A percentile compares a stretch with the other conserved stretches of the same genome.
Conservation (phyloP, 2,888 invertebrate species). For the Chloromyia formosa region DNA sequence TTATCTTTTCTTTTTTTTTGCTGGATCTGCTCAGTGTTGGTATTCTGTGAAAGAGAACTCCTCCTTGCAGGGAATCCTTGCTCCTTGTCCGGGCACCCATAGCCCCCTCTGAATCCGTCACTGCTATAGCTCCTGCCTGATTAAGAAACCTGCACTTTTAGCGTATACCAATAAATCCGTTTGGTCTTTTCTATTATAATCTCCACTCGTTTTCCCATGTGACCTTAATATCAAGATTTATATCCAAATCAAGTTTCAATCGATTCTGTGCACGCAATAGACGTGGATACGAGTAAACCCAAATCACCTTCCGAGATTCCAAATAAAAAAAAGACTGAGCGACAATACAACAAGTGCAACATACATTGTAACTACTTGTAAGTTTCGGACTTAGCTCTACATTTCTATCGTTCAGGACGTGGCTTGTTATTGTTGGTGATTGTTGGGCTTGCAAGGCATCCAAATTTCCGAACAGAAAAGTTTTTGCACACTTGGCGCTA, state of each 20-base stretch:
- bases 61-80: no score
- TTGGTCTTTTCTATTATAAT: no score
- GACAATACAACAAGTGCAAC: slow-evolving; percentile 24
- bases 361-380: slow-evolving; percentile 28
- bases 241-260: slow-evolving; percentile 17
- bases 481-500: slow-evolving; percentile 40
- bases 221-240: slow-evolving; percentile 17
- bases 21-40: no score
- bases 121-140: no score
- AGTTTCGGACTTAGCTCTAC: slow-evolving; percentile 16
- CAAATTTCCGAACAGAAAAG: slow-evolving; percentile 32
- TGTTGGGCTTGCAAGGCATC: slow-evolving; percentile 16
- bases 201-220: neutral
- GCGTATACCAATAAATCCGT: no score
- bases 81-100: no score
- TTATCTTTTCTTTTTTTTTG: no score
- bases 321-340: slow-evolving; percentile 6
- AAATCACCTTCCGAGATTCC: slow-evolving; percentile 5
- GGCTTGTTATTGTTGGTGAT: neutral
- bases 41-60: no score
- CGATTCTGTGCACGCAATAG: slow-evolving; percentile 32
- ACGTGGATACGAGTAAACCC: neutral
- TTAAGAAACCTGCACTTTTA: no score
- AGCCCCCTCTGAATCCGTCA: no score
- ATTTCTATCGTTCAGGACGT: slow-evolving; percentile 11